phyloP scores from a whole-genome alignment of 1,140 invertebrate species.

The Drosophila busckii region DNA sequence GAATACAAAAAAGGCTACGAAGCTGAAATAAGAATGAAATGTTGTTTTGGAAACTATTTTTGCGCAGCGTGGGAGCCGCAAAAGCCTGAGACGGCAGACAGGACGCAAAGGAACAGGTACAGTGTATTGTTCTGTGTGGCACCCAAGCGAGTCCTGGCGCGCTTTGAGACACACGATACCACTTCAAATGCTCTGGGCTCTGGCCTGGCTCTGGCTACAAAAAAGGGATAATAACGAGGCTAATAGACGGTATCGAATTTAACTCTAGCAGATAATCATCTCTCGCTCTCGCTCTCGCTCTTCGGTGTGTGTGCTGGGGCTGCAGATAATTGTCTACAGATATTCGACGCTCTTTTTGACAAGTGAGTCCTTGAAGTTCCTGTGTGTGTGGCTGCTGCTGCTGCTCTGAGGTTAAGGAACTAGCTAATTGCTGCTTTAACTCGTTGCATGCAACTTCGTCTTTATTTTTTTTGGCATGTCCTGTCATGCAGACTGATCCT shows the following conservation, averaged over 20 bases:
- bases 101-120: slow-evolving; percentile 18
- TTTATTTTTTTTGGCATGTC: slow-evolving; percentile 16
- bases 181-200: slow-evolving; percentile 59
- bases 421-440: slow-evolving; percentile 11
- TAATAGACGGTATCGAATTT: slow-evolving; percentile 78
- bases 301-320: not conserved
- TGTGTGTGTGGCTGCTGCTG: slow-evolving; percentile 13
- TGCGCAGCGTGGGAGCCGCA: slow-evolving; percentile 54
- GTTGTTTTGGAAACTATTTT: slow-evolving; percentile 25
- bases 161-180: slow-evolving; percentile 67
- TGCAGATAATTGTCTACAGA: slow-evolving; percentile 57
- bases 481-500: slow-evolving; percentile 13
- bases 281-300: slow-evolving; percentile 6
- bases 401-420: slow-evolving; percentile 49
- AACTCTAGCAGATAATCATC: slow-evolving; percentile 78
- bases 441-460: slow-evolving; percentile 32
- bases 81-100: not conserved
- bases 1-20: too few species aligned
- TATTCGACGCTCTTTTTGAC: slow-evolving; percentile 63
- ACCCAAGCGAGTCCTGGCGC: slow-evolving; percentile 45
- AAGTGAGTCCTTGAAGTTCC: slow-evolving; percentile 41
- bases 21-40: not conserved
- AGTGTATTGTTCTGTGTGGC: slow-evolving; percentile 34
- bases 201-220: slow-evolving; percentile 8
- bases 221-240: slow-evolving; percentile 76